These are phyloP conservation scores for Conops quadrifasciatus DNA, from an alignment of 2,888 invertebrate species.

Conservation along the genomic window DNA sequence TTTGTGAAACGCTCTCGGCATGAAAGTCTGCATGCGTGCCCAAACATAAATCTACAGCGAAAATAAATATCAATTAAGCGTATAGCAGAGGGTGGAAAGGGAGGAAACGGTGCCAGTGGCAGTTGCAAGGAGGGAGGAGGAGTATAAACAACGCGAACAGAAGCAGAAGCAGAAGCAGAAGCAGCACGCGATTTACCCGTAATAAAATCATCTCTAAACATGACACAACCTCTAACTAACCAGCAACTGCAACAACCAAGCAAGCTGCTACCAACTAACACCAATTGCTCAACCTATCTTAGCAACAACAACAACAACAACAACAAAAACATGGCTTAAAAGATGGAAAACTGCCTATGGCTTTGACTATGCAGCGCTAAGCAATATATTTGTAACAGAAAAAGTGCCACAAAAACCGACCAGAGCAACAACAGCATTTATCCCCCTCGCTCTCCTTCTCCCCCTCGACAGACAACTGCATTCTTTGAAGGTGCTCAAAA, in stretches of 20 bases:
- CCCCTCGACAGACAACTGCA: too few relatives aligned
- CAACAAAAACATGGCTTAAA: neutral
- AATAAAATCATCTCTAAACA: conserved; percentile 24
- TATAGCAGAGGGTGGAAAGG: too few relatives aligned
- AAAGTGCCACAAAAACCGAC: neutral
- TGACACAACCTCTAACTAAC: conserved; percentile 21
- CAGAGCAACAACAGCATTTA: neutral
- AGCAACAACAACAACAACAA: neutral
- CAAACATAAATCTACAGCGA: too few relatives aligned
- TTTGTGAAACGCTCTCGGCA: too few relatives aligned
- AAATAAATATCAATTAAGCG: too few relatives aligned
- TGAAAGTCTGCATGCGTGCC: too few relatives aligned
- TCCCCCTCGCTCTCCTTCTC: too few relatives aligned
- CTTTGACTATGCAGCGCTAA: neutral
- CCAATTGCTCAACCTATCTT: conserved; percentile 1
- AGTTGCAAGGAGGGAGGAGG: too few relatives aligned
- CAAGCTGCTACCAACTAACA: neutral
- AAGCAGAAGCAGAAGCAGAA: neutral
- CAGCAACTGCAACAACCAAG: conserved; percentile 6
- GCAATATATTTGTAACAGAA: neutral
- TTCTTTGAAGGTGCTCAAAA: conserved; percentile 24
- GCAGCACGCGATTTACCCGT: conserved; percentile 28
- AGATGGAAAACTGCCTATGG: conserved; percentile 16
- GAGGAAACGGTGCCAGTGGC: too few relatives aligned
- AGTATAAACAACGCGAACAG: too few relatives aligned